Base-by-base conservation (phyloP, 2,888 invertebrate species). In the Tipula unca region DNA sequence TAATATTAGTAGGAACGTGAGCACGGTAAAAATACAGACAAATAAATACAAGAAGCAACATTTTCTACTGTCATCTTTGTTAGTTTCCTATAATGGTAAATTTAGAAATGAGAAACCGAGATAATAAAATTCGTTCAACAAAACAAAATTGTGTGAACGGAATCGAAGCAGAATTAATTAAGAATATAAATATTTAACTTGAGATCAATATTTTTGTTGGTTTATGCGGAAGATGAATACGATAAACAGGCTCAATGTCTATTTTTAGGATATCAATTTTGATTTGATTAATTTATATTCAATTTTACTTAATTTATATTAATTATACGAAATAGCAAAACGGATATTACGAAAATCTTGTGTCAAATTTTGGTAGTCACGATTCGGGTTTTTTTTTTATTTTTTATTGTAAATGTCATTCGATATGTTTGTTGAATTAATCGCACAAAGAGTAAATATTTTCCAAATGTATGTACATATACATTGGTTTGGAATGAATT, bases 171-270 rank as follows among this genome's bases (percentile, higher is more conserved):
- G 69, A 69, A 69, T 69, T 69, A 69, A 69, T 69, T 69, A 69
- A 20, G 69, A 69, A 69, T 69, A n/a, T n/a, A 69, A 69, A 69
- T 69, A 69, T 69, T 69, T 69, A 69, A 69, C 69, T 69, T 69
- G 2, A 69, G 69, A 69, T 69, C 69, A 25, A 69, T 69, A 69
- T 14, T n/a, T n/a, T 39, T 69, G 69, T 25, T 69, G 25, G 69
- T 20, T 69, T 69, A 10, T 2, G 69, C 20, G 69, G 69, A 69
- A 69, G 69, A 25, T 69, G 69, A n/a, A n/a, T 6, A 3, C 14
- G 48, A 48, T 48, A 69, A 13, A 69, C 25, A 69, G 13, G 10
- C 1, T 48, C 4, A 48, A 48, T 5, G 17, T 48, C 48, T 48
- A 17, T 48, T 48, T 48, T 6, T n/a, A 48, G 48, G 17, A 48